Conservation (phyloP, 1,140 invertebrate genomes). For the Vollenhovia emeryi region DNA sequence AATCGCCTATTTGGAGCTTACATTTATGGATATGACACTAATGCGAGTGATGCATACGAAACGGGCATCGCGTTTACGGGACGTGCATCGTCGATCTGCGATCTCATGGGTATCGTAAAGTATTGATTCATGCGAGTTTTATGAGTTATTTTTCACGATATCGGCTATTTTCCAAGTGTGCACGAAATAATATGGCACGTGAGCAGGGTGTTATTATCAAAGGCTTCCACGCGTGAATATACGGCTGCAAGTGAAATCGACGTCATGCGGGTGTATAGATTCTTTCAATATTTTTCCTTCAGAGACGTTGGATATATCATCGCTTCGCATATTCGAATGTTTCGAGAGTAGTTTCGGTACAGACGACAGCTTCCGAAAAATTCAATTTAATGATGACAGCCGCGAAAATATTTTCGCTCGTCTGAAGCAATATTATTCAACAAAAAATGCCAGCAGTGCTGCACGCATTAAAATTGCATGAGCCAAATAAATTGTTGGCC, state of each 20-base stretch:
- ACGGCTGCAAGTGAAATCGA: slow-evolving; percentile 5
- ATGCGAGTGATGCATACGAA: not conserved
- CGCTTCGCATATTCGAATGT: not conserved
- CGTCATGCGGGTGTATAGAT: slow-evolving; percentile 19
- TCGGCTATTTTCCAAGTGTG: slow-evolving; percentile 18
- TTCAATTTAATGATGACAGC: slow-evolving; percentile 14
- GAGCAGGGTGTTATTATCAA: slow-evolving; percentile 15
- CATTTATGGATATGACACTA: slow-evolving; percentile 17
- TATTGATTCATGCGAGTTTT: slow-evolving; percentile 30
- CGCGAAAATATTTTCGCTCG: slow-evolving; percentile 31
- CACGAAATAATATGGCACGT: not conserved
- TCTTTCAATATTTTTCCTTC: slow-evolving; percentile 4
- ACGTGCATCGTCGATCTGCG: not conserved
- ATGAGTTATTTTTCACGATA: slow-evolving; percentile 35
- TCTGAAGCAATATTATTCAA: not conserved
- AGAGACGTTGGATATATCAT: not conserved
- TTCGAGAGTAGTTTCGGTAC: not conserved
- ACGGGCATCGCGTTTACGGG: not conserved
- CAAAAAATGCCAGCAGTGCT: not conserved
- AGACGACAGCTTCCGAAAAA: not conserved
- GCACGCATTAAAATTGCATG: not conserved
- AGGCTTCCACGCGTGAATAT: slow-evolving; percentile 1
- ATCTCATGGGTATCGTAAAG: slow-evolving; percentile 8
- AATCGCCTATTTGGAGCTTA: slow-evolving; percentile 4
- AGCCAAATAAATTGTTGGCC: not conserved